Percentiles rank a stretch among this genome's conserved stretches.
Conservation (phyloP, 2,113 vertebrate species). For the Protomyctophum bolini region DNA sequence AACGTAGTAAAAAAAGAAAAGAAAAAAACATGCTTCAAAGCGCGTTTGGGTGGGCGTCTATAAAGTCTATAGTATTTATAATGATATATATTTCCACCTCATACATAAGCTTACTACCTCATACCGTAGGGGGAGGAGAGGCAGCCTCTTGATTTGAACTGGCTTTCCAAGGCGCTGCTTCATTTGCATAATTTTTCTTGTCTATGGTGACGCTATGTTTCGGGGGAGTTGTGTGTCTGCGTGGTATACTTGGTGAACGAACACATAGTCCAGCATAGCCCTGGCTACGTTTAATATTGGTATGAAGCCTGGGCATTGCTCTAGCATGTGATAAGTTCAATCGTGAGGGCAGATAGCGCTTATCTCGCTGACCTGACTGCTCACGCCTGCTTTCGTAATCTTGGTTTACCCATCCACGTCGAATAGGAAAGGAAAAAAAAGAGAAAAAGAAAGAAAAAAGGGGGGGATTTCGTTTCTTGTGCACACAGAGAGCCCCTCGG, state of each 20-base stretch:
- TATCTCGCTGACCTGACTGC: constrained; percentile 80
- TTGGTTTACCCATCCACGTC: constrained; percentile 78
- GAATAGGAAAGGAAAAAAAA: constrained; percentile 54
- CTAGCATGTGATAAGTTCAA: constrained; percentile 74
- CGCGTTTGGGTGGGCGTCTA: constrained; percentile 8
- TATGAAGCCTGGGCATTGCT: constrained; percentile 85
- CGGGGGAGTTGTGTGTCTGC: constrained; percentile 81
- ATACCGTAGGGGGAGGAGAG: constrained; percentile 70
- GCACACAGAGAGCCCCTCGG: constrained; percentile 50
- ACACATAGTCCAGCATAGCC: constrained; percentile 79
- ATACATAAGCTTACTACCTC: constrained; percentile 41
- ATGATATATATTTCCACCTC: constrained; percentile 27
- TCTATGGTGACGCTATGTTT: constrained; percentile 89
- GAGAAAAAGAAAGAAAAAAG: constrained; percentile 52
- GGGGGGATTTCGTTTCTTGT: constrained; percentile 41
- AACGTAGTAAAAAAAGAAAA: constrained; percentile 41
- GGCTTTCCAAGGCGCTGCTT: constrained; percentile 82
- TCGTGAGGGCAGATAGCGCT: constrained; percentile 78
- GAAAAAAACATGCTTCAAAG: constrained; percentile 49
- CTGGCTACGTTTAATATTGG: constrained; percentile 81
- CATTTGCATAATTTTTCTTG: constrained; percentile 99
- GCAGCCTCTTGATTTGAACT: constrained; percentile 75
- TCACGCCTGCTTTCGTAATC: constrained; percentile 77
- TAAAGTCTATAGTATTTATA: constrained; percentile 31
- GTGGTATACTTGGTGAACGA: constrained; percentile 82